Evolutionary conservation across 2,113 vertebrate genomes (phyloP), one percentile per base, ranked within the genome.

Genomic region (Sphaerodactylus townsendi): DNA sequence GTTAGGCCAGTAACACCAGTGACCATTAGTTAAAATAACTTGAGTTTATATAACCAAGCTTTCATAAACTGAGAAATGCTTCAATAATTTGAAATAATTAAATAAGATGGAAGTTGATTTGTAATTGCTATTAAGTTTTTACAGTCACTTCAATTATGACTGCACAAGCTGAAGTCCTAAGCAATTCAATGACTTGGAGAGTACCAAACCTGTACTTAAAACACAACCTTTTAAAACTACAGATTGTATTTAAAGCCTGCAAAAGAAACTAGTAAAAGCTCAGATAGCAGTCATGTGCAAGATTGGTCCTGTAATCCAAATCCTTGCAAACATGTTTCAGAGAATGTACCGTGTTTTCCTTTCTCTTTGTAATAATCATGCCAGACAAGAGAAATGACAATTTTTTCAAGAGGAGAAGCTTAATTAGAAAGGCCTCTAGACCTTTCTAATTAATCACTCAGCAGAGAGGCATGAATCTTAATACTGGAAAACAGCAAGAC

Each of bases 81-180:
- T 84, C 82, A 73, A 78, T 90, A 88, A 93, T 88, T 93, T 92
- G 77, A 88, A 94, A 89, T 79, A 88, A 90, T 83, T 84, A 77
- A 91, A 53, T 76, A 84, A 76, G 91, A 87, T 87, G 88, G 88
- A 77, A 83, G 68, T 73, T 81, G 92, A 92, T 93, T 90, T 90
- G 81, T 87, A 88, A 80, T 86, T 87, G 77, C 77, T 39, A 83
- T 87, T 77, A 85, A 66, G 37, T 88, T 91, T 92, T 92, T 91
- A 93, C 81, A 82, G 86, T 50, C 79, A 62, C 41, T 85, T 82
- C 86, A 94, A 91, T 94, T 93, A 93, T 87, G 82, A 53, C 62
- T 92, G 68, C 6, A 5, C 48, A 91, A 88, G 46, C 80, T 89
- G 75, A 90, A 91, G 85, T 85, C 83, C 83, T 90, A 85, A 91